phyloP scores from a whole-genome alignment of 1,140 invertebrate genomes.

The Philopotamus ludificatus region DNA sequence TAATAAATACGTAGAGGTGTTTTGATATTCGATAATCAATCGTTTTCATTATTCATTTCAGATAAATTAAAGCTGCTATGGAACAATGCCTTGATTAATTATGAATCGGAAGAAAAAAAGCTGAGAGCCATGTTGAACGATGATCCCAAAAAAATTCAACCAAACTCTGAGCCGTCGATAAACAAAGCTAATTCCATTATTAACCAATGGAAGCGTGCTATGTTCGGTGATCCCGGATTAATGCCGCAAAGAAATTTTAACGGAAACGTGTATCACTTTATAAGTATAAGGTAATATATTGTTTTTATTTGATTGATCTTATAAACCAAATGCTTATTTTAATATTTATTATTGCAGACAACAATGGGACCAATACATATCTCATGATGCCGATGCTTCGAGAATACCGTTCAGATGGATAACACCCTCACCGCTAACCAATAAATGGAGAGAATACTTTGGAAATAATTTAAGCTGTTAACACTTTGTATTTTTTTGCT shows the following conservation, averaged over 20 bases:
- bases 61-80: conserved; percentile 53
- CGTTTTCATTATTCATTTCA: conserved; percentile 45
- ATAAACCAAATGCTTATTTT: conserved; percentile 18
- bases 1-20: no score
- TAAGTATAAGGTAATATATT: conserved; percentile 47
- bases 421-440: conserved; percentile 50
- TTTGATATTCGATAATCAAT: no score
- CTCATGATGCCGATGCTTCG: conserved; percentile 46
- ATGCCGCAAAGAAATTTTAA: conserved; percentile 47
- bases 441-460: conserved; percentile 50
- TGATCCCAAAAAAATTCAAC: conserved; percentile 31
- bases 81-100: conserved; percentile 50
- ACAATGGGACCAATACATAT: conserved; percentile 58
- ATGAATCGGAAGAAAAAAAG: conserved; percentile 56
- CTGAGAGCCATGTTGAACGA: conserved; percentile 54
- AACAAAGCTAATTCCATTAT: conserved; percentile 16
- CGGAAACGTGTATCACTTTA: conserved; percentile 48
- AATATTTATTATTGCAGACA: conserved; percentile 49
- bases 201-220: conserved; percentile 44
- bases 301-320: conserved; percentile 7
- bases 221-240: conserved; percentile 45
- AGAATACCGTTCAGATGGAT: conserved; percentile 60
- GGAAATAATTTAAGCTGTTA: conserved; percentile 41
- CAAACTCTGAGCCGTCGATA: conserved; percentile 1
- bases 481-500: conserved; percentile 2